These are phyloP conservation scores for Donacobius atricapilla DNA, from an alignment of 2,113 vertebrate genomes.

Conservation along the genomic window DNA sequence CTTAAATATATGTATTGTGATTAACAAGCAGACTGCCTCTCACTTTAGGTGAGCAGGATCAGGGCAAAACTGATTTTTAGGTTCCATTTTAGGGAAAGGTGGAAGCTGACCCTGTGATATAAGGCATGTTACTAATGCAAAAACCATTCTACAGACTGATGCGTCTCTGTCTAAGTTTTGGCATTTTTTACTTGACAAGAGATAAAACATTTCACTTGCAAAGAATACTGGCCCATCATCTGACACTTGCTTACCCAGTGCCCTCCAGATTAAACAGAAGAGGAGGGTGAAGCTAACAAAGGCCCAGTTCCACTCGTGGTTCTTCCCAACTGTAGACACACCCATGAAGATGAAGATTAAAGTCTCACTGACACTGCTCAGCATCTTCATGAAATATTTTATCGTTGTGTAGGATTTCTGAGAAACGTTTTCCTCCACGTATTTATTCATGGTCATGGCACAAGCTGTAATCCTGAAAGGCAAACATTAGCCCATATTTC, in stretches of 20 bases:
- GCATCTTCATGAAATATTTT: slow-evolving; percentile 95
- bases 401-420: slow-evolving; percentile 95
- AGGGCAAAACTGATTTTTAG: background rate
- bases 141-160: background rate
- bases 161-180: background rate
- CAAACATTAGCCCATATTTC: background rate
- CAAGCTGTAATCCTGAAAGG: slow-evolving; percentile 88
- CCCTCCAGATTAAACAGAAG: slow-evolving; percentile 91
- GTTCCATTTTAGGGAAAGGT: background rate
- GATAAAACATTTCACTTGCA: background rate
- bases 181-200: background rate
- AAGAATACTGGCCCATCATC: background rate
- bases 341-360: slow-evolving; percentile 99
- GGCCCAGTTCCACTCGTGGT: slow-evolving; percentile 97
- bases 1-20: background rate
- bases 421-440: slow-evolving; percentile 94
- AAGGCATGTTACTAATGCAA: background rate
- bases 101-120: background rate
- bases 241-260: slow-evolving; percentile 78
- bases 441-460: slow-evolving; percentile 97
- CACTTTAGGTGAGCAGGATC: background rate
- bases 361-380: slow-evolving; percentile 93
- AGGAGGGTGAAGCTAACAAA: slow-evolving; percentile 92
- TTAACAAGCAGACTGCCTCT: background rate
- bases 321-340: slow-evolving; percentile 90